phyloP scores from a whole-genome alignment of 2,113 vertebrate species.

The Cyanistes caeruleus region DNA sequence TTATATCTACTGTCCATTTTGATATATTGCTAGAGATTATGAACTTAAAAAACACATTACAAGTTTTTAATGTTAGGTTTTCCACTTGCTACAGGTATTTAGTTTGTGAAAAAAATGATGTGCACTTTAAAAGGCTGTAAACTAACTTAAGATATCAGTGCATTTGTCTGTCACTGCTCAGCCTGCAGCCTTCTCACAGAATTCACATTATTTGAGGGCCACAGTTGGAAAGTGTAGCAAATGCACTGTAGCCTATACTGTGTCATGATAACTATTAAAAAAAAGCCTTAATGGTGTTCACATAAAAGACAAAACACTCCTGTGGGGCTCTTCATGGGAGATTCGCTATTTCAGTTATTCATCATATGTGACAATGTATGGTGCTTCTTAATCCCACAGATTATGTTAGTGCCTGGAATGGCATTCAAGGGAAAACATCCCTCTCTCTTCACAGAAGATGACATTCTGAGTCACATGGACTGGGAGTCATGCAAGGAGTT shows the following conservation, averaged over 20 bases:
- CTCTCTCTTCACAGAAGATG: not conserved
- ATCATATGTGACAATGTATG: not conserved
- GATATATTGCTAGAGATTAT: not conserved
- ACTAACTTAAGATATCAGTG: not conserved
- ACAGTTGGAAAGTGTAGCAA: not conserved
- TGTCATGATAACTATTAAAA: not conserved
- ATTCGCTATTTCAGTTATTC: not conserved
- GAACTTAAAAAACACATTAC: not conserved
- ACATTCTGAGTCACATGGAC: not conserved
- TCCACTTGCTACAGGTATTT: not conserved
- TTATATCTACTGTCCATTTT: not conserved
- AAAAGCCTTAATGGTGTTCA: not conserved
- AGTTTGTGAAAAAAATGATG: not conserved
- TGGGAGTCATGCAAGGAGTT: not conserved
- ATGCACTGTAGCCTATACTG: not conserved
- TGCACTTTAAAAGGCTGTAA: not conserved
- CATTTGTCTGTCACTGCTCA: not conserved
- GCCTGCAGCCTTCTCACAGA: not conserved
- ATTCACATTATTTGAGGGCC: not conserved
- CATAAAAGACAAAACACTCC: not conserved
- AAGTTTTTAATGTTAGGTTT: conserved; percentile 1
- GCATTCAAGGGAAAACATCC: not conserved
- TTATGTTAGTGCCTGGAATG: not conserved
- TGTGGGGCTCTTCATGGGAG: not conserved
- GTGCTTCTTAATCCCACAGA: not conserved